phyloP scores from a whole-genome alignment of 2,797 vertebrate species.

The Chloroceryle amazona region DNA sequence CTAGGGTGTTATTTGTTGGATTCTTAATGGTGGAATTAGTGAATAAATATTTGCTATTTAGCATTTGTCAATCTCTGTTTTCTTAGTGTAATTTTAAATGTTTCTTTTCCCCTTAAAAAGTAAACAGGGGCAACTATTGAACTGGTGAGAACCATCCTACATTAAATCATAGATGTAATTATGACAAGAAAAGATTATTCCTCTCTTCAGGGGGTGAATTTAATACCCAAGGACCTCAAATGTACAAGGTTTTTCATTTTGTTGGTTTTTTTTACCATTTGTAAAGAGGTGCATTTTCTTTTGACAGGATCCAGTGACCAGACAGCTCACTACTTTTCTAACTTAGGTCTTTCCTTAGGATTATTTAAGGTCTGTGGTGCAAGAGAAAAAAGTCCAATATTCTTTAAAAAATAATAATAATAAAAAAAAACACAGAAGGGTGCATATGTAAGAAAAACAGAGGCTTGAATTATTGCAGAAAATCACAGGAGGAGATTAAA shows the following conservation, averaged over 20 bases:
- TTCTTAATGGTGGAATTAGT: neutral
- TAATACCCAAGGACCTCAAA: neutral
- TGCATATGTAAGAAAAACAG: neutral
- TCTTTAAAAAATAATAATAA: neutral
- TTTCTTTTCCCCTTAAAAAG: neutral
- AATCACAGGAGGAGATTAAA: neutral
- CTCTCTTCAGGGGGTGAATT: neutral
- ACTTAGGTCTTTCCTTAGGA: neutral
- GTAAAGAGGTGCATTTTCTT: neutral
- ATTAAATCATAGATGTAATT: neutral
- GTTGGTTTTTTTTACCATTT: rapidly evolving
- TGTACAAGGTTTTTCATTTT: rapidly evolving
- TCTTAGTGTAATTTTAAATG: neutral
- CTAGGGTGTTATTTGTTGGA: neutral
- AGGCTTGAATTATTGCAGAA: neutral
- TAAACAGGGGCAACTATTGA: neutral
- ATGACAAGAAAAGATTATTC: neutral
- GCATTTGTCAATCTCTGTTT: neutral
- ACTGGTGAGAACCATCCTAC: neutral
- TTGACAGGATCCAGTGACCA: neutral
- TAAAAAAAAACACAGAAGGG: neutral
- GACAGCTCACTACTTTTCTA: neutral
- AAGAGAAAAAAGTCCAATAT: neutral
- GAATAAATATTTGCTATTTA: neutral
- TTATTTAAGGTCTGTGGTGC: neutral